Conservation (phyloP, 2,888 invertebrate genomes). For the Melinaea menophilus region DNA sequence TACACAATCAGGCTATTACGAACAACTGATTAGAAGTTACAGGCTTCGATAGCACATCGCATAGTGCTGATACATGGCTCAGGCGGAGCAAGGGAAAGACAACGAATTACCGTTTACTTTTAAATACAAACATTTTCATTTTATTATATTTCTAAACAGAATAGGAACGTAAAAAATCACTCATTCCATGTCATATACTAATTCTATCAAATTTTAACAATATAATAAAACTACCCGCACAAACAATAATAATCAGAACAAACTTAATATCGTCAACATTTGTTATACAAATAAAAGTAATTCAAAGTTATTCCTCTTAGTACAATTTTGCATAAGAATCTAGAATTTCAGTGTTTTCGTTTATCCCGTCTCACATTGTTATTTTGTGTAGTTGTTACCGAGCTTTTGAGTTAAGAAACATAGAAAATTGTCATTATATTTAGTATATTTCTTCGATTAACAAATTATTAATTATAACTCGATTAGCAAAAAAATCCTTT, state of each 20-base stretch:
- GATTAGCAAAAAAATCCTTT: too few species aligned
- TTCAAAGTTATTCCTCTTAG: background rate
- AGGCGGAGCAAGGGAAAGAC: background rate
- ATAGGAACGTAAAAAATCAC: background rate
- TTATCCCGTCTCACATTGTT: too few species aligned
- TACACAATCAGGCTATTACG: slow-evolving; percentile 18
- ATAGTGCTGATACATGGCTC: slow-evolving; percentile 3
- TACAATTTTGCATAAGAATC: slow-evolving; percentile 4
- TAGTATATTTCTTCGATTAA: background rate
- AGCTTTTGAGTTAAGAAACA: too few species aligned
- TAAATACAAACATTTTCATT: background rate
- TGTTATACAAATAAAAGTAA: slow-evolving; percentile 1
- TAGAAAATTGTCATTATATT: too few species aligned
- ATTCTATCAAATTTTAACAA: too few species aligned
- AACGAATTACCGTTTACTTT: slow-evolving; percentile 4
- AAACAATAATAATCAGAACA: background rate
- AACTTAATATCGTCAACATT: too few species aligned
- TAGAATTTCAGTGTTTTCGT: slow-evolving; percentile 8
- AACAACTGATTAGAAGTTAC: slow-evolving; percentile 22
- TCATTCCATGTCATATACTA: too few species aligned
- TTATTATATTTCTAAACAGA: background rate
- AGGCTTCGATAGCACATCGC: slow-evolving; percentile 2
- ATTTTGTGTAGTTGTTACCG: too few species aligned
- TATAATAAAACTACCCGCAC: background rate
- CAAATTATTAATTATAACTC: background rate